These are phyloP conservation scores for Lonchura striata DNA, from an alignment of 2,113 vertebrate genomes.

Conservation along the genomic window DNA sequence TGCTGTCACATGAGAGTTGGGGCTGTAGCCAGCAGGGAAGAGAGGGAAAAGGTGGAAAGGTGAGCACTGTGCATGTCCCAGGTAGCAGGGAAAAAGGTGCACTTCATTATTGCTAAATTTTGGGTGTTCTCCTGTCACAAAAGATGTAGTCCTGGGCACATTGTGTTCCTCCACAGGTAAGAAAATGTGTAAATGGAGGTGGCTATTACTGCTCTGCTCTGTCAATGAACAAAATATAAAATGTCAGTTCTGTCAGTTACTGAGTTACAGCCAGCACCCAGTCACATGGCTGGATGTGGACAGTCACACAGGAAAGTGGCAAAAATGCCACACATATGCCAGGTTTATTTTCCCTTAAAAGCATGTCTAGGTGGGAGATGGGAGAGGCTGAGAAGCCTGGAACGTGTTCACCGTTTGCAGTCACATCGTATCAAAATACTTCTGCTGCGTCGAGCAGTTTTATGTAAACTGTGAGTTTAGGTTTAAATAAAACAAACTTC, in stretches of 20 bases:
- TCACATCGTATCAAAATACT: not conserved
- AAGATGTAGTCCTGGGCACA: not conserved
- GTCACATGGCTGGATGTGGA: not conserved
- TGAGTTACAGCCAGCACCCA: not conserved
- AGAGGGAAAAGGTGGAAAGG: not conserved
- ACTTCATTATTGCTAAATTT: not conserved
- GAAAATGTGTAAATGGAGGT: not conserved
- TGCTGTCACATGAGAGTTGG: rapidly evolving
- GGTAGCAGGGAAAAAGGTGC: not conserved
- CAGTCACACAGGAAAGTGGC: not conserved
- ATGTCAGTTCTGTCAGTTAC: not conserved
- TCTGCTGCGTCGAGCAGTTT: not conserved
- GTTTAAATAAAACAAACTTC: conserved; percentile 42
- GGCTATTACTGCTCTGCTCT: not conserved
- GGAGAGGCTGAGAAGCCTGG: not conserved
- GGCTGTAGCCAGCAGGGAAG: not conserved
- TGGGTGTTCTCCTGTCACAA: not conserved
- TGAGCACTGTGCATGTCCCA: rapidly evolving
- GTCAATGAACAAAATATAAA: too few species aligned
- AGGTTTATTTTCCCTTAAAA: not conserved
- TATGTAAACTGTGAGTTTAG: conserved; percentile 1
- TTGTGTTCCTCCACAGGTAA: not conserved
- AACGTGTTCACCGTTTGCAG: not conserved
- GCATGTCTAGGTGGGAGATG: not conserved
- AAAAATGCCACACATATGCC: not conserved